Conservation (phyloP, 2,888 invertebrate species). For the Tetranychus truncatus region DNA sequence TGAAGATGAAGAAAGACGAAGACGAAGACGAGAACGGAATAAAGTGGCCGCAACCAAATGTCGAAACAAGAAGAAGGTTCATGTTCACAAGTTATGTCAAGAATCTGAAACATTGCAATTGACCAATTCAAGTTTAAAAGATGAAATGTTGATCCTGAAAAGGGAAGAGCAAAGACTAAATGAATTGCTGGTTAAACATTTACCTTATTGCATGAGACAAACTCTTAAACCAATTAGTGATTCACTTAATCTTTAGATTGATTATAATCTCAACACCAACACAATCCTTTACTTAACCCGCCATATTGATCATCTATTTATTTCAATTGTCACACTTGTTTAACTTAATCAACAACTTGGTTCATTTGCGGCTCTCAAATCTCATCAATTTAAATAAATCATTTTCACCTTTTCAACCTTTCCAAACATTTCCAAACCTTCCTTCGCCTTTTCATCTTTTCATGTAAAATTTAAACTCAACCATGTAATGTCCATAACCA, state of each 20-base stretch:
- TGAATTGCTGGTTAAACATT: slow-evolving; percentile 9
- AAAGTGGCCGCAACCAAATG: slow-evolving; percentile 89
- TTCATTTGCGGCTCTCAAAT: too few relatives aligned
- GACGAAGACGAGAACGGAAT: slow-evolving; percentile 68
- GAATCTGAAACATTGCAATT: slow-evolving; percentile 22
- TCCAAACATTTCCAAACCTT: too few relatives aligned
- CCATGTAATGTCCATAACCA: too few relatives aligned
- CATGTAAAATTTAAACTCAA: too few relatives aligned
- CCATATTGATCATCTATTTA: too few relatives aligned
- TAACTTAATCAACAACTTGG: too few relatives aligned
- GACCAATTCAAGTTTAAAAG: slow-evolving; percentile 4
- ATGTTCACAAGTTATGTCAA: slow-evolving; percentile 62
- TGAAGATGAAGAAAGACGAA: slow-evolving; percentile 44
- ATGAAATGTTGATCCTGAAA: slow-evolving; percentile 9
- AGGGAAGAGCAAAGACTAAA: slow-evolving; percentile 11
- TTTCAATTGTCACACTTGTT: too few relatives aligned
- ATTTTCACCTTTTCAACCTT: too few relatives aligned
- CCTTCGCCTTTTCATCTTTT: too few relatives aligned
- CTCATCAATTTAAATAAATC: too few relatives aligned
- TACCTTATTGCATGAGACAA: neutral
- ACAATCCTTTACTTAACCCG: too few relatives aligned
- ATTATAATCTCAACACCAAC: too few relatives aligned
- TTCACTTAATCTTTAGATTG: neutral
- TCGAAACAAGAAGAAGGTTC: slow-evolving; percentile 74
- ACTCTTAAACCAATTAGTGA: neutral